Percentiles rank a stretch among this genome's conserved stretches.
Conservation (phyloP, 2,888 invertebrate species). For the Drosophila neutralis region DNA sequence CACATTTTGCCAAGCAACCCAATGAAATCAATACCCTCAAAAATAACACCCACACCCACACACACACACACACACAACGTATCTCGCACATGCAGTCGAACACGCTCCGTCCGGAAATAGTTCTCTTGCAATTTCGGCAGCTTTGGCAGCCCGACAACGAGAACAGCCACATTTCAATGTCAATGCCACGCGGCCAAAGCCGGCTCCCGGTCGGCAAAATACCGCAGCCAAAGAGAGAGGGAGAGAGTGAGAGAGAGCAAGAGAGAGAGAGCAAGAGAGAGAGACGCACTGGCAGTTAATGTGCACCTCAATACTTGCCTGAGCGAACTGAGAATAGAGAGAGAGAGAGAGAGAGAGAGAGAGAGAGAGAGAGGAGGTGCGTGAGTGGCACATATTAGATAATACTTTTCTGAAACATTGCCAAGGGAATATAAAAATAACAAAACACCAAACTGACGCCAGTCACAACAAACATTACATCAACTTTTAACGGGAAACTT, state of each 20-base stretch:
- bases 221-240: constrained; percentile 2
- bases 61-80: background rate
- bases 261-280: background rate
- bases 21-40: constrained; percentile 50
- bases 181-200: constrained; percentile 39
- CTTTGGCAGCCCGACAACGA: constrained; percentile 39
- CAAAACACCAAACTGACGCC: constrained; percentile 15
- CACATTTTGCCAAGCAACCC: constrained; percentile 22
- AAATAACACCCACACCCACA: constrained; percentile 2
- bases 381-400: constrained; percentile 47
- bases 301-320: background rate
- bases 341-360: background rate
- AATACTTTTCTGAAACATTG: constrained; percentile 47
- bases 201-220: constrained; percentile 20
- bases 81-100: constrained; percentile 18
- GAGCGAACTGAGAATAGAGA: constrained; percentile 5
- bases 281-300: constrained; percentile 9
- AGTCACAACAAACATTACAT: constrained; percentile 29
- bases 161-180: constrained; percentile 40
- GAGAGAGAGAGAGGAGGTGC: background rate
- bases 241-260: background rate
- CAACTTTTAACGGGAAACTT: constrained; percentile 20
- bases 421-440: constrained; percentile 47
- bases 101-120: constrained; percentile 14
- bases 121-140: constrained; percentile 44